A percentile compares a stretch with the other conserved stretches of the same genome.
These are phyloP conservation scores for Pachycephala philippinensis DNA, from an alignment of 2,113 vertebrate species.

Conservation along the genomic window DNA sequence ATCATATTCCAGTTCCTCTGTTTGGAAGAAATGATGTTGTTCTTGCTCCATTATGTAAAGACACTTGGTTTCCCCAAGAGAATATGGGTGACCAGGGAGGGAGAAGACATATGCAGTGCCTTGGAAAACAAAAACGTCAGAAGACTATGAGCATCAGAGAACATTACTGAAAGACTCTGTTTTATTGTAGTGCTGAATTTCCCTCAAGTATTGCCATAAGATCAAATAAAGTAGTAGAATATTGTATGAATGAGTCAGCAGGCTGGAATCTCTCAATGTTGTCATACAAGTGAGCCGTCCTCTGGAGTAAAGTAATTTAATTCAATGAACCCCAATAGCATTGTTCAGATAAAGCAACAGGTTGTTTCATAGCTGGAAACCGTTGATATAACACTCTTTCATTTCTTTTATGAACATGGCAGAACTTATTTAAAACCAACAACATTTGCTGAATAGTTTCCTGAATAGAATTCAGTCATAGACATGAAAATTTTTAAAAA, in stretches of 20 bases:
- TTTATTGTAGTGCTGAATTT: not conserved
- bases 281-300: not conserved
- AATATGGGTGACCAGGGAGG: no score
- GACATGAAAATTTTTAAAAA: not conserved
- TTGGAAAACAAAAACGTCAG: not conserved
- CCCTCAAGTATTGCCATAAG: not conserved
- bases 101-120: not conserved
- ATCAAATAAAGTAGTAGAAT: not conserved
- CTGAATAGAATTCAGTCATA: not conserved
- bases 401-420: not conserved
- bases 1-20: not conserved
- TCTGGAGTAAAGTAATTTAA: conserved; percentile 21
- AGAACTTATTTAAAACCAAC: not conserved
- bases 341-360: not conserved
- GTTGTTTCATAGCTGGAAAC: not conserved
- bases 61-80: rapidly evolving
- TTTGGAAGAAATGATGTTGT: not conserved
- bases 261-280: not conserved
- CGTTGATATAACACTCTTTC: not conserved
- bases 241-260: not conserved
- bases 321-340: not conserved
- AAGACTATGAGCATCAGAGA: not conserved
- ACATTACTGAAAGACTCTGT: not conserved
- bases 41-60: not conserved
- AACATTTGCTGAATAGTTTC: not conserved